Conservation (phyloP, 2,888 invertebrate species). For the Synanthedon formicaeformis region DNA sequence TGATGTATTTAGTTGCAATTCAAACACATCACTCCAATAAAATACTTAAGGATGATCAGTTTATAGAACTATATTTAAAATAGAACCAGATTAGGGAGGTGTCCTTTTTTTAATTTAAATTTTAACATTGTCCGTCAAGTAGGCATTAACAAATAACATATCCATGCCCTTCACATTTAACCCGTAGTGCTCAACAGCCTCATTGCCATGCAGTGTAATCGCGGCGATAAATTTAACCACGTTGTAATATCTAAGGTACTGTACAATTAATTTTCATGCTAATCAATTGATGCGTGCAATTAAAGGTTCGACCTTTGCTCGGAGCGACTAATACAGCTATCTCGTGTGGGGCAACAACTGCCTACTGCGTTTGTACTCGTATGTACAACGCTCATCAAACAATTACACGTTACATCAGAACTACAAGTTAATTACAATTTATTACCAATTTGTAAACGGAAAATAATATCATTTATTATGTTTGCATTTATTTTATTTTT, state of each 20-base stretch:
- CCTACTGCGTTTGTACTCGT: too few species aligned
- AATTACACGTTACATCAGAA: too few species aligned
- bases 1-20: too few species aligned
- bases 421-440: neutral
- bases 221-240: constrained; percentile 23
- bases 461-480: neutral
- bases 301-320: constrained; percentile 37
- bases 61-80: too few species aligned
- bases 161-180: constrained; percentile 21
- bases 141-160: constrained; percentile 1
- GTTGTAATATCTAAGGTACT: constrained; percentile 20
- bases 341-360: neutral
- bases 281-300: constrained; percentile 48
- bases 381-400: too few species aligned
- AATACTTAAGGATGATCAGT: too few species aligned
- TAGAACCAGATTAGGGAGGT: too few species aligned
- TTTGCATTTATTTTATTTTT: too few species aligned
- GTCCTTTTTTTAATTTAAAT: too few species aligned
- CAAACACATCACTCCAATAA: too few species aligned
- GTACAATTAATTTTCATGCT: constrained; percentile 40
- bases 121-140: too few species aligned
- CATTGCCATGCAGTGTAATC: constrained; percentile 18
- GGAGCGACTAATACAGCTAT: constrained; percentile 15
- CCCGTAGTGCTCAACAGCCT: constrained; percentile 10
- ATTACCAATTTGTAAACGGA: neutral